Conservation (phyloP, 92 coral and sea anemone species). For the Scolanthus callimorphus region DNA sequence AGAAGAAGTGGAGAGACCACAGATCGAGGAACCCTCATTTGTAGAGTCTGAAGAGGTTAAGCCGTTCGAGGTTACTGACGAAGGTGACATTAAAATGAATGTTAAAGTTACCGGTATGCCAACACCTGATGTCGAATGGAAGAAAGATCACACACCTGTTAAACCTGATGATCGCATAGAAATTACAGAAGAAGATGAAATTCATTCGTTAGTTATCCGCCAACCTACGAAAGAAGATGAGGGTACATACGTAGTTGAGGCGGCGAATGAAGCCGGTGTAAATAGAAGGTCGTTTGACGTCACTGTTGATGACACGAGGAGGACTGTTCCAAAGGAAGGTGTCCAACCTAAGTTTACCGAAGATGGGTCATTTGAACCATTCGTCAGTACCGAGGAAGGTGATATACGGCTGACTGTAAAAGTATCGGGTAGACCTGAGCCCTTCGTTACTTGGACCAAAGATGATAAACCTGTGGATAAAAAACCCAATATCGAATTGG, state of each 20-base stretch:
- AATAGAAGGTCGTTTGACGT: not conserved
- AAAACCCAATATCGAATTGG: conserved; percentile 8
- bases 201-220: conserved; percentile 54
- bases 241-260: conserved; percentile 67
- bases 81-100: conserved; percentile 34
- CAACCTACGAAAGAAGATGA: conserved; percentile 54
- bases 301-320: conserved; percentile 3
- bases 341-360: conserved; percentile 27
- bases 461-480: conserved; percentile 33
- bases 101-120: conserved; percentile 61
- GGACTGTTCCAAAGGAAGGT: not conserved
- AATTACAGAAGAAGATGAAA: conserved; percentile 45
- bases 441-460: conserved; percentile 41
- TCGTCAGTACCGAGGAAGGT: conserved; percentile 67
- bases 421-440: conserved; percentile 49
- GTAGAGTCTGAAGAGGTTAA: conserved; percentile 37
- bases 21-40: not conserved
- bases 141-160: conserved; percentile 43
- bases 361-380: conserved; percentile 27
- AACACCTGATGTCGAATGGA: conserved; percentile 43
- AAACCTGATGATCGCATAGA: conserved; percentile 28
- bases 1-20: not conserved
- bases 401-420: conserved; percentile 57
- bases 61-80: conserved; percentile 40
- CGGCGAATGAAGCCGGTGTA: conserved; percentile 44